Evolutionary conservation across 2,797 vertebrate genomes (phyloP).

Genomic region (Vipera ursinii): DNA sequence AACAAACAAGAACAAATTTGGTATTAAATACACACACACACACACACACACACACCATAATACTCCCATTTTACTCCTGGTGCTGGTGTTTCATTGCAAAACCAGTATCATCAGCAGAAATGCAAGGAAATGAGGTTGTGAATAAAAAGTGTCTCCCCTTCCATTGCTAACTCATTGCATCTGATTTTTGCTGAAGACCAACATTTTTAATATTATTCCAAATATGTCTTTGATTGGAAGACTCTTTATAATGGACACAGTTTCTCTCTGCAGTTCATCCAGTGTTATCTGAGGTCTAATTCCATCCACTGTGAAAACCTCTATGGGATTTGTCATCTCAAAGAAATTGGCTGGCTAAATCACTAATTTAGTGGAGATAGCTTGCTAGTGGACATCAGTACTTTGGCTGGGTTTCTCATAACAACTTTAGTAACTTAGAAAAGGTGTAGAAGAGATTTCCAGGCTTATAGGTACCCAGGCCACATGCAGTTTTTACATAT

Average conservation of each 20-base stretch:
- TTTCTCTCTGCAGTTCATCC: neutral
- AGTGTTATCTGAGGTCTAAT: constrained; percentile 24
- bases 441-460: neutral
- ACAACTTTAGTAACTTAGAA: neutral
- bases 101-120: neutral
- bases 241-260: neutral
- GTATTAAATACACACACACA: neutral
- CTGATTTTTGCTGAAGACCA: neutral
- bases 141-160: too few species aligned
- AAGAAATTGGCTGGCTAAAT: constrained; percentile 45
- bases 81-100: neutral
- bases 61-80: neutral
- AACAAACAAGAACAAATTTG: neutral
- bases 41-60: neutral
- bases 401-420: neutral
- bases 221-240: neutral
- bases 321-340: constrained; percentile 40
- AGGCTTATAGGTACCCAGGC: neutral
- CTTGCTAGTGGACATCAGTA: constrained; percentile 8
- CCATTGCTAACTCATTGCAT: neutral
- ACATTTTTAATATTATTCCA: neutral
- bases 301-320: neutral
- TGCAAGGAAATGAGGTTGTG: neutral
- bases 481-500: neutral
- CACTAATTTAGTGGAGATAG: constrained; percentile 18